Conservation (phyloP, 2,888 invertebrate genomes). For the Dysmachus trigonus region DNA sequence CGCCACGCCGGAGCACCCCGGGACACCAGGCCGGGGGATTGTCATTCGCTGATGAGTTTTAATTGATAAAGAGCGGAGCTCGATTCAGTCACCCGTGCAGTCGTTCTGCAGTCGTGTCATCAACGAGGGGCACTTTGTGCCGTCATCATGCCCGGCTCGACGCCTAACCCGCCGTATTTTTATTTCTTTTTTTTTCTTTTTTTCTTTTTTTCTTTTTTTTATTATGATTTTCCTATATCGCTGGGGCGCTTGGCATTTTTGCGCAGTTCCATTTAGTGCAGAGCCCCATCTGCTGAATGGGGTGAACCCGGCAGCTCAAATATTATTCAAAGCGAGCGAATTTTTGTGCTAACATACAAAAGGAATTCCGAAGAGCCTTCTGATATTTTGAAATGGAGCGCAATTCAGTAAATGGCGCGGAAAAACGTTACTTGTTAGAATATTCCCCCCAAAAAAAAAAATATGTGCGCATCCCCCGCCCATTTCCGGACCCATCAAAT, state of each 20-base stretch:
- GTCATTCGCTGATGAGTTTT: constrained; percentile 28
- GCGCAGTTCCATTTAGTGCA: not conserved
- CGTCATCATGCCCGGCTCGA: not conserved
- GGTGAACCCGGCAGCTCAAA: not conserved
- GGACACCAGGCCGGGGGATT: not conserved
- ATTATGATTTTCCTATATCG: not conserved
- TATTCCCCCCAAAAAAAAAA: not conserved
- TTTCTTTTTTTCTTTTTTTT: not conserved
- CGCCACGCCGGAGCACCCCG: not conserved
- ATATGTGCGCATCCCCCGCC: not conserved
- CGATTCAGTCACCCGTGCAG: not conserved
- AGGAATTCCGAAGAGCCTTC: not conserved
- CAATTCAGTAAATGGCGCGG: not conserved
- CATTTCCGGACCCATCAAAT: not conserved
- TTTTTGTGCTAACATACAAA: not conserved
- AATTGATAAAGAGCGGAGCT: constrained; percentile 19
- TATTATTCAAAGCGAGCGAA: not conserved
- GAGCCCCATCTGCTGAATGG: not conserved
- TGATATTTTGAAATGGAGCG: not conserved
- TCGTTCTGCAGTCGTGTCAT: no score
- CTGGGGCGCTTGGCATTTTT: not conserved
- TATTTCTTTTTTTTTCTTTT: not conserved
- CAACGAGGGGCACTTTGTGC: constrained; percentile 4
- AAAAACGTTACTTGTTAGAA: not conserved
- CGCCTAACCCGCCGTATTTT: not conserved